Conservation (phyloP, 2,113 vertebrate species). For the Myotis lucifugus region DNA sequence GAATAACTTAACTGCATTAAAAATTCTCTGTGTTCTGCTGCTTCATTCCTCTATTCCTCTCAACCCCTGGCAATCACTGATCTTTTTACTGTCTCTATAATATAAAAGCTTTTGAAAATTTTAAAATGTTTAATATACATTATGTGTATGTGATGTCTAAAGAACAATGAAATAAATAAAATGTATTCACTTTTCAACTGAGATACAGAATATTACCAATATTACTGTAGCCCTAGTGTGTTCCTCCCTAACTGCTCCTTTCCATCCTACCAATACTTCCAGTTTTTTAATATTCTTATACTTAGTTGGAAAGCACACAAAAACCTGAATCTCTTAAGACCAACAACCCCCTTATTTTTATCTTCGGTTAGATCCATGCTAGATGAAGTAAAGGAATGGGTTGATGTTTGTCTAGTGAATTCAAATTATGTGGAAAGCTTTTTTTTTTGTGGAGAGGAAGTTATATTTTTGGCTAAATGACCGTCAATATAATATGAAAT, state of each 20-base stretch:
- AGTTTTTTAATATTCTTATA: conserved; percentile 10
- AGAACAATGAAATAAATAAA: conserved; percentile 39
- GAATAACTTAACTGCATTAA: neutral
- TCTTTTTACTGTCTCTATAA: neutral
- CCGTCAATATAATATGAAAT: conserved; percentile 21
- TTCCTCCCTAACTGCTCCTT: neutral
- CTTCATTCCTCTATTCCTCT: neutral
- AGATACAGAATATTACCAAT: neutral
- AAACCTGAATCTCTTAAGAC: neutral
- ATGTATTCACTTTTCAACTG: neutral
- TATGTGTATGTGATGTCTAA: neutral
- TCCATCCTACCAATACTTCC: neutral
- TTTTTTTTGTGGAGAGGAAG: neutral
- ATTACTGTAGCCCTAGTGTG: neutral
- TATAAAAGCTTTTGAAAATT: conserved; percentile 8
- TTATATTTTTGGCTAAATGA: neutral
- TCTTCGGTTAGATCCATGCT: neutral
- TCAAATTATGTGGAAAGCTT: conserved; percentile 11
- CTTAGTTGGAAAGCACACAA: neutral
- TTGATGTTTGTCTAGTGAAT: neutral
- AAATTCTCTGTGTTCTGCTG: neutral
- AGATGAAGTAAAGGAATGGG: conserved; percentile 30
- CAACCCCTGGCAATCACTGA: neutral
- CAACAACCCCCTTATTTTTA: neutral
- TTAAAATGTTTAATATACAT: neutral